Percentiles rank a stretch among this genome's conserved stretches.
phyloP scores from a whole-genome alignment of 2,888 invertebrate genomes.

The Drosophila meridionalis region DNA sequence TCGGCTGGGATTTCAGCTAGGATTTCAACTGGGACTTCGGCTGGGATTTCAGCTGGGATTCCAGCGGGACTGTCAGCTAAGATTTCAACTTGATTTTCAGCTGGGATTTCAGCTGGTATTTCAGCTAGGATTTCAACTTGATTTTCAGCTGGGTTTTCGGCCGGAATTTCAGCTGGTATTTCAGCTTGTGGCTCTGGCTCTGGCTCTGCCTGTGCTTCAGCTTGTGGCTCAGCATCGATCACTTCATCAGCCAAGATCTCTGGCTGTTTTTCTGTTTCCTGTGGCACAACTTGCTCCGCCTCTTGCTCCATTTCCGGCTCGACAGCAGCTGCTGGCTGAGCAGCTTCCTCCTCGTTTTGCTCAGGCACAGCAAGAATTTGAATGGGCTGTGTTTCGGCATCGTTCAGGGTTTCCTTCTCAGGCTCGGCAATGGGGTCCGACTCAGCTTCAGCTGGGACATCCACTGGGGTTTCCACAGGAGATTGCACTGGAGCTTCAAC shows the following conservation, averaged over 20 bases:
- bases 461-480: background rate
- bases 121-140: background rate
- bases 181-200: background rate
- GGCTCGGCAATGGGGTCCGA: background rate
- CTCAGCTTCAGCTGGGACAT: conserved; percentile 3
- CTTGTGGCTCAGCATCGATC: conserved; percentile 3
- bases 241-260: conserved; percentile 20
- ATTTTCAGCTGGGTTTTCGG: background rate
- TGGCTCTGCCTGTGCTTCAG: conserved; percentile 1
- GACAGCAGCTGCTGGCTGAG: conserved; percentile 4
- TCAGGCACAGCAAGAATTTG: conserved; percentile 8
- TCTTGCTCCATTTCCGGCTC: background rate
- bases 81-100: background rate
- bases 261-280: conserved; percentile 12
- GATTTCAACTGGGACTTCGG: background rate
- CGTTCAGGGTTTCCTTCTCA: conserved; percentile 8
- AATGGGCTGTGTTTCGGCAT: conserved; percentile 7
- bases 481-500: background rate
- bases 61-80: background rate
- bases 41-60: background rate
- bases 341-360: conserved; percentile 1
- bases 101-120: background rate
- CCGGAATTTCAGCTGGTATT: conserved; percentile 1
- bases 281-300: background rate
- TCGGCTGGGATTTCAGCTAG: background rate